These are phyloP conservation scores for Pygocentrus nattereri DNA, from an alignment of 2,797 vertebrate genomes.

Conservation along the genomic window DNA sequence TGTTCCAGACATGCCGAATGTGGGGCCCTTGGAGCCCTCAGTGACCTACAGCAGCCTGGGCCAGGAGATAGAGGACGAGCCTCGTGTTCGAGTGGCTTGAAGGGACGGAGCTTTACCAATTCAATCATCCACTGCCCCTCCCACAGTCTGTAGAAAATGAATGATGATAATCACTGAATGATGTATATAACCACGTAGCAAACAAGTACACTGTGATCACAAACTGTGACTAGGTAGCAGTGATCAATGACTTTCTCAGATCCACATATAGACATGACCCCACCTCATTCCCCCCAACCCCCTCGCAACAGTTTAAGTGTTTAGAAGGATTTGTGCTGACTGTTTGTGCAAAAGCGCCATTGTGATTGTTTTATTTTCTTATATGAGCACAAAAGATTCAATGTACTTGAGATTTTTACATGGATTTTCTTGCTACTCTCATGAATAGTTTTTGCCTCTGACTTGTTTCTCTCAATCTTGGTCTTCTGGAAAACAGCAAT, in stretches of 20 bases:
- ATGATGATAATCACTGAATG: conserved; percentile 51
- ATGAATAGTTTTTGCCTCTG: conserved; percentile 32
- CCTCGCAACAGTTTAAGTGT: conserved; percentile 59
- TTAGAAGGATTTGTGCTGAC: conserved; percentile 64
- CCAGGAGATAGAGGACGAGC: conserved; percentile 89
- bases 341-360: conserved; percentile 56
- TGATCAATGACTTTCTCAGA: conserved; percentile 63
- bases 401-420: conserved; percentile 45
- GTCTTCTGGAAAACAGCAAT: conserved; percentile 25
- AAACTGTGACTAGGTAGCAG: conserved; percentile 69
- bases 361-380: conserved; percentile 60
- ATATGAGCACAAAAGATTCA: conserved; percentile 58
- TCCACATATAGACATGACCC: conserved; percentile 60
- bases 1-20: conserved; percentile 77
- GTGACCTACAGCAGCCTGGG: conserved; percentile 93
- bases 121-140: conserved; percentile 50
- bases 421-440: conserved; percentile 35
- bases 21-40: conserved; percentile 85
- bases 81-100: conserved; percentile 86
- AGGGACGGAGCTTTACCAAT: conserved; percentile 30
- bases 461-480: conserved; percentile 8
- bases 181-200: conserved; percentile 65
- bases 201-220: conserved; percentile 71
- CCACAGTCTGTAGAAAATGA: conserved; percentile 52
- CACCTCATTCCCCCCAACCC: conserved; percentile 41